Evolutionary conservation across 2,113 vertebrate genomes (phyloP).

Genomic region (Callocephalon fimbriatum): DNA sequence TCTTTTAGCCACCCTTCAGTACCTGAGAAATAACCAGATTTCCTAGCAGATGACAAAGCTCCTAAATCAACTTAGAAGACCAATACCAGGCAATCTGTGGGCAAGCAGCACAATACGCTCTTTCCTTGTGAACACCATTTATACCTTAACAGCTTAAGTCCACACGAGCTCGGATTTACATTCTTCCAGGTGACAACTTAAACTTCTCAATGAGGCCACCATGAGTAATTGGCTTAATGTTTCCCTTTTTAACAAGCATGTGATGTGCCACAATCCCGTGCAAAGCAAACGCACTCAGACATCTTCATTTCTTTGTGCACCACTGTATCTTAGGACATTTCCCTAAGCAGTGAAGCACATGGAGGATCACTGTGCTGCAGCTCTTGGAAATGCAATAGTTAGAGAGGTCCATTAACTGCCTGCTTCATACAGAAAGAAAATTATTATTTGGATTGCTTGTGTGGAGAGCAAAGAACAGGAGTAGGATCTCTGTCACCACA

Average conservation of each 20-base stretch:
- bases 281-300: background rate
- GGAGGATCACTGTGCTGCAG: background rate
- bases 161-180: background rate
- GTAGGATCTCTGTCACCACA: background rate
- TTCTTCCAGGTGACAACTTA: background rate
- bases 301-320: background rate
- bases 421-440: background rate
- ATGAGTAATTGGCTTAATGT: background rate
- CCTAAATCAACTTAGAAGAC: background rate
- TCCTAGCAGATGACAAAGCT: background rate
- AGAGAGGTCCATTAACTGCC: background rate
- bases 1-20: background rate
- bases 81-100: background rate
- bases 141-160: background rate
- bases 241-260: background rate
- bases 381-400: background rate
- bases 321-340: background rate
- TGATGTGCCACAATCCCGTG: background rate
- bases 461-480: background rate
- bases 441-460: background rate
- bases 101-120: background rate
- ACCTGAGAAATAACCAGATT: background rate
- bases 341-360: accelerated
- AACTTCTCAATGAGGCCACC: background rate
- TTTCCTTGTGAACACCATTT: background rate